Base-by-base conservation (phyloP, 1,140 invertebrate species). In the Eurosta solidaginis region DNA sequence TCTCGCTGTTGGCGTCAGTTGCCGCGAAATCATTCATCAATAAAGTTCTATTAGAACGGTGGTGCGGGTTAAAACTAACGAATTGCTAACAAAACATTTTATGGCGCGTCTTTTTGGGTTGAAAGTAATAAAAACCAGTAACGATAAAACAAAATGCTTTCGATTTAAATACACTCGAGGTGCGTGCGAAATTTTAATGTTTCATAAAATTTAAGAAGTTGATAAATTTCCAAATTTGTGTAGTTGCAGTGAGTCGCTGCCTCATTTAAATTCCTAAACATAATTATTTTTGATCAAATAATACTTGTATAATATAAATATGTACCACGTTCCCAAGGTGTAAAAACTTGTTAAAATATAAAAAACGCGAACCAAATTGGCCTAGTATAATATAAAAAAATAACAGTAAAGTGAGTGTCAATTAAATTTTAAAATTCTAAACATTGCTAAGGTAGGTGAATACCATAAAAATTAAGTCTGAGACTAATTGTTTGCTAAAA, bases 1-100 rank as follows among this genome's bases (percentile, higher is more conserved):
- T 68, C 33, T 29, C 59, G 33, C 33, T 36, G 5, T 68, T 68
- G 59, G 59, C 59, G 59, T 33, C 59, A 68, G 59, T 68, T 68
- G 33, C 1, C 59, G 59, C 59, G 59, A 33, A 42, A 33, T 29
- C 59, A 68, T 68, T 68, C 59, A 68, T 68, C 59, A 68, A 40
- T 68, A 33, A 29, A 68, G 33, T 68, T 68, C 59, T 42, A 40
- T 12, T 9, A 33, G 22, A 1, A 5, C 14, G 59, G 7, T 68
- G 17, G 52, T n/a, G 33, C 59, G 59, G 33, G n/a, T 68, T 2
- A 14, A 5, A 25, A 22, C 2, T 52, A n/a, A 52, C 20, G 25
- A 52, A 52, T 52, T n/a, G 59, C 29, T 3, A 63, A 33, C 59
- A 20, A 40, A 63, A 52, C 49, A 52, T 4, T 49, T 4, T 52